Evolutionary conservation across 2,113 vertebrate genomes (phyloP).

Genomic region (Dinomys branickii): DNA sequence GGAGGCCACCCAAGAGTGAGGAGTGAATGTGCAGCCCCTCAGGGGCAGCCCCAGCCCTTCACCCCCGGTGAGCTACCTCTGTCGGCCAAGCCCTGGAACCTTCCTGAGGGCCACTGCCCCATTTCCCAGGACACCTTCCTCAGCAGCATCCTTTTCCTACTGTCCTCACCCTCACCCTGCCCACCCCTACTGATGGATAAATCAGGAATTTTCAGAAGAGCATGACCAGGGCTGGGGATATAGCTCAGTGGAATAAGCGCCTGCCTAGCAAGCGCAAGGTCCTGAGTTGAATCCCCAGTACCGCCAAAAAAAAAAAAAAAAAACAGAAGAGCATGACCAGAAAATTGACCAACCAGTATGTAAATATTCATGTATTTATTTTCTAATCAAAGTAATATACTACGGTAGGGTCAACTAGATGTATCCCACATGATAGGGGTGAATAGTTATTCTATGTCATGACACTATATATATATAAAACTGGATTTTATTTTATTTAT

Average conservation of each 20-base stretch:
- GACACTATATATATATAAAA: background rate
- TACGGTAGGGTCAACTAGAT: background rate
- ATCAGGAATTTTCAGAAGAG: background rate
- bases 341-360: background rate
- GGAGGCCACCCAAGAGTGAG: background rate
- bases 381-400: background rate
- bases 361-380: background rate
- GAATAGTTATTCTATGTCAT: background rate
- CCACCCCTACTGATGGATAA: background rate
- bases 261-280: too few species aligned
- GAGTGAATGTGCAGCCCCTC: background rate
- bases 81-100: background rate
- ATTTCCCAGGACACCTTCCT: background rate
- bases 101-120: background rate
- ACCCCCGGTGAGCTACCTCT: background rate
- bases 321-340: background rate
- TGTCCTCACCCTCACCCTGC: background rate
- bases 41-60: background rate
- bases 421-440: background rate
- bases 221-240: too few species aligned
- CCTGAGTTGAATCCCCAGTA: too few species aligned
- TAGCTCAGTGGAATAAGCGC: too few species aligned
- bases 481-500: background rate
- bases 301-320: too few species aligned
- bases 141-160: background rate